Conservation (phyloP, 2,888 invertebrate genomes). For the Lepas anatifera region DNA sequence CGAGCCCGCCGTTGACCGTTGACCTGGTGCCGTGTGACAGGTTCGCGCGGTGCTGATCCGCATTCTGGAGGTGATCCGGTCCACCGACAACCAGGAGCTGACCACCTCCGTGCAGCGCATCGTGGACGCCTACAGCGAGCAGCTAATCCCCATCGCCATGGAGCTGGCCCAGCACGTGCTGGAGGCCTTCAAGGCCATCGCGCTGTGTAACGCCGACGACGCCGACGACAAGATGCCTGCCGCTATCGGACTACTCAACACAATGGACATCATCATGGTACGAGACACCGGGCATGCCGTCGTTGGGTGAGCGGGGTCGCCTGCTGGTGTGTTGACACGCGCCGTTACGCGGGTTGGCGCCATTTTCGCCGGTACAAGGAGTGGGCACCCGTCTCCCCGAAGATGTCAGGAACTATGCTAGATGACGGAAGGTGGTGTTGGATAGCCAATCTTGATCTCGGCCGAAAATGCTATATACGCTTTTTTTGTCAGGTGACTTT, state of each 20-base stretch:
- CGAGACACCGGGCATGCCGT: background rate
- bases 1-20: no score
- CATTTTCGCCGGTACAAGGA: no score
- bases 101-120: constrained; percentile 91
- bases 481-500: no score
- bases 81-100: constrained; percentile 95
- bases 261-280: constrained; percentile 87
- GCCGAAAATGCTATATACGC: no score
- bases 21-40: no score
- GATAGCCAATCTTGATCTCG: no score
- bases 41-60: constrained; percentile 71
- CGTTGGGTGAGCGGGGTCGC: background rate
- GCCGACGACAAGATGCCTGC: constrained; percentile 93
- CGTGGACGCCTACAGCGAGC: constrained; percentile 76
- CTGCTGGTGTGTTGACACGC: no score
- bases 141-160: constrained; percentile 80
- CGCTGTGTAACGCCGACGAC: constrained; percentile 43
- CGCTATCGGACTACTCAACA: constrained; percentile 90
- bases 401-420: no score
- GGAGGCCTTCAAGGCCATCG: constrained; percentile 27
- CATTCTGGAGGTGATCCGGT: constrained; percentile 76
- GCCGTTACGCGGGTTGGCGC: no score
- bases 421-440: no score
- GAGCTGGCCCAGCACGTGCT: constrained; percentile 86
- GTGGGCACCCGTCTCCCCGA: no score